Percentiles rank a stretch among this genome's conserved stretches.
Conservation (phyloP, 23 tunicate species). For the Ciona savignyi region DNA sequence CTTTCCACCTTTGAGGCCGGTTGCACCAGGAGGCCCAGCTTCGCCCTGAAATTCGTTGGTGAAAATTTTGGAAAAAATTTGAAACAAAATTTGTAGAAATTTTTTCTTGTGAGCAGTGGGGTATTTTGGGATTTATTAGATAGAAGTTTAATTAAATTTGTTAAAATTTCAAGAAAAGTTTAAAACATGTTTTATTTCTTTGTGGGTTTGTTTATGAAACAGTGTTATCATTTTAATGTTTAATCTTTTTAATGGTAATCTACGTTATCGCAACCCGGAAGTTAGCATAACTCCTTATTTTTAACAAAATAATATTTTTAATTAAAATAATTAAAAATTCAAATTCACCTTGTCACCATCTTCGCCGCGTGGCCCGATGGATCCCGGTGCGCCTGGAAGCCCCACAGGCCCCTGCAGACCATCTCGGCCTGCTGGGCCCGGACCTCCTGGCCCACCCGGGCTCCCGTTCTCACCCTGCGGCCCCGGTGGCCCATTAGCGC, state of each 20-base stretch:
- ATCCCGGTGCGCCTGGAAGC: constrained; percentile 74
- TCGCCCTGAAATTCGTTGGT: constrained; percentile 43
- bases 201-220: no score
- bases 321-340: no score
- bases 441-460: constrained; percentile 67
- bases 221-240: no score
- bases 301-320: no score
- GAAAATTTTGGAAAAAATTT: no score
- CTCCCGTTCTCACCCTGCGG: not conserved
- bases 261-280: no score
- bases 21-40: constrained; percentile 71
- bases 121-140: no score
- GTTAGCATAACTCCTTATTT: no score
- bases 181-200: not conserved
- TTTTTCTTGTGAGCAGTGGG: no score
- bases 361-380: constrained; percentile 65
- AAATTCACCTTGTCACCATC: constrained; percentile 76
- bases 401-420: constrained; percentile 87
- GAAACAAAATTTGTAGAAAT: no score
- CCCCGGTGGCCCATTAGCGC: not conserved
- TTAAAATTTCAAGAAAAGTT: not conserved
- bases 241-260: no score
- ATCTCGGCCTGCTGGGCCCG: constrained; percentile 88
- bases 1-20: constrained; percentile 76
- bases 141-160: no score